Evolutionary conservation across 2,888 invertebrate genomes (phyloP).

Genomic region (Ophraella communa): DNA sequence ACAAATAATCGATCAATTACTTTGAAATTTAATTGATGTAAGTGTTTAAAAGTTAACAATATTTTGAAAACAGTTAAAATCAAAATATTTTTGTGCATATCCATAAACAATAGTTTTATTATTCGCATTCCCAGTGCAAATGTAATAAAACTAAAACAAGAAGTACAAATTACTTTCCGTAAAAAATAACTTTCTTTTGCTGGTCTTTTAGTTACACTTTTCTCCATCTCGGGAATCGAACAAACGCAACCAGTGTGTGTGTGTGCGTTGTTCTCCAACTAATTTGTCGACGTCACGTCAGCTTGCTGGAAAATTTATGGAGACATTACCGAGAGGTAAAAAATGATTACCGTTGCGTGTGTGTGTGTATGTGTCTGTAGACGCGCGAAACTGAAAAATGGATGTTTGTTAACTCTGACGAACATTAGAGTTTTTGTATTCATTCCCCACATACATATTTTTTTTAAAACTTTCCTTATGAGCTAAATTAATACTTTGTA

Average conservation of each 20-base stretch:
- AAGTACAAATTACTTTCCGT: background rate
- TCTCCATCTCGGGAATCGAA: background rate
- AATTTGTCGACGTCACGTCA: constrained; percentile 33
- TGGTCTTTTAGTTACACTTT: background rate
- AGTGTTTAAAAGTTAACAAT: no score
- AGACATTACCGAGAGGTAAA: constrained; percentile 30
- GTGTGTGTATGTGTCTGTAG: constrained; percentile 9
- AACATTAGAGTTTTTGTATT: constrained; percentile 27
- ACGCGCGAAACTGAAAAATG: constrained; percentile 29
- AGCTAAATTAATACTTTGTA: background rate
- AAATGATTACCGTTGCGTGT: constrained; percentile 22
- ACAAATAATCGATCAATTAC: no score
- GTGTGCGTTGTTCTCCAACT: constrained; percentile 8
- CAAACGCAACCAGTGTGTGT: background rate
- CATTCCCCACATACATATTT: constrained; percentile 3
- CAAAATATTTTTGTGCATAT: no score
- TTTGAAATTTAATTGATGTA: no score
- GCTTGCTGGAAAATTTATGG: constrained; percentile 29
- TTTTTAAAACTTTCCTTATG: background rate
- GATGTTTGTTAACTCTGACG: constrained; percentile 25
- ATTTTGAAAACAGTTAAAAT: no score
- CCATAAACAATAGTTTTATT: no score
- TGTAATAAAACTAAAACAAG: background rate
- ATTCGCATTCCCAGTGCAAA: no score
- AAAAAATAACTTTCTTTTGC: background rate